Base-by-base conservation (phyloP, 2,113 vertebrate genomes). In the Psilopsiagon aymara region DNA sequence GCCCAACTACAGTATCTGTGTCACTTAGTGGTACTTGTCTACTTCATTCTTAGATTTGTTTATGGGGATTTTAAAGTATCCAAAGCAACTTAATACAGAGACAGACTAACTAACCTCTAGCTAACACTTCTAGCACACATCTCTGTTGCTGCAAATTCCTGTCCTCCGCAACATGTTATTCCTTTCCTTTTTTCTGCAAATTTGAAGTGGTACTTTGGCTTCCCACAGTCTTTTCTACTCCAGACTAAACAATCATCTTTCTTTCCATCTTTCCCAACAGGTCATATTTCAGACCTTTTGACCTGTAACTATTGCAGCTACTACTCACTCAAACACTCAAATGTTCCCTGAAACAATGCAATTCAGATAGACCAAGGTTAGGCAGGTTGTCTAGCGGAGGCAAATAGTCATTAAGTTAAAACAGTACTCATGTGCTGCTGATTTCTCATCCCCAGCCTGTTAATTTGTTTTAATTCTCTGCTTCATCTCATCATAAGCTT, bases 221-320 rank as follows among this genome's bases (percentile, higher is more conserved):
- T 63, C 43, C 23, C 70, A 37, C 25, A 77, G 31, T 14, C 44
- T 57, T 62, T 53, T 19, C 33, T 76, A 8, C 19, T 53, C 43
- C 64, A 96, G 83, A 88, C 41, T 83, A 86, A 93, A 93, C 31
- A 85, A 83, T 10, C 5, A 37, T 20, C 4, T 83, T 62, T 92
- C 35, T 63, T 77, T 70, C 41, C 17, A 43, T 86, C 51, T 86
- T 88, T 82, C 41, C 67, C 66, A 88, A 47, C 60, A 86, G 59
- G 63, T 83, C 71, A 18, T 44, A n/a, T 90, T 96, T 92, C 88
- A 92, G 73, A 93, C 76, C 23, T 78, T 91, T 88, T 88, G 82
- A 90, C 71, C 44, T 55, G n/a, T 52, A 86, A 66, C 66, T 47
- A 64, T 6, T 90, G 57, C 35, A 41, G 24, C 53, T 53, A 68